phyloP scores from a whole-genome alignment of 2,888 invertebrate genomes.

The Ichneumoninae sp. region DNA sequence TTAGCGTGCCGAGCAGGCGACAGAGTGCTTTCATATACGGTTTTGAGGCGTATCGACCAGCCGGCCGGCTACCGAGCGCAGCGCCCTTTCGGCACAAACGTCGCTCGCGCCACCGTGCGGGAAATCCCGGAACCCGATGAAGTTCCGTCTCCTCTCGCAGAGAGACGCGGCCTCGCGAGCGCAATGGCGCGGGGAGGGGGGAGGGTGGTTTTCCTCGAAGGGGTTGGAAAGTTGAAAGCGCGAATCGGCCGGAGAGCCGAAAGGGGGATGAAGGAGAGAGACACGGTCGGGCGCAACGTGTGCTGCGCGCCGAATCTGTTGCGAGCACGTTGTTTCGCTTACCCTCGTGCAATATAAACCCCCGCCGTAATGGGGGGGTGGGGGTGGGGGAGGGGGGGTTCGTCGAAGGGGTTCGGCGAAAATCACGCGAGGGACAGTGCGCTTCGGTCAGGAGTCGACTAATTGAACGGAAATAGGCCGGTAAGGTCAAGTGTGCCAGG shows the following conservation, averaged over 20 bases:
- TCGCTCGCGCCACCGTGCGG: conserved; percentile 61
- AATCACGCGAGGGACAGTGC: conserved; percentile 14
- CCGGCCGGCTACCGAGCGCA: conserved; percentile 63
- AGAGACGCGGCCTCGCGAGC: conserved; percentile 29
- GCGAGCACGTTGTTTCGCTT: conserved; percentile 69
- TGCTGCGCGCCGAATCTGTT: conserved; percentile 58
- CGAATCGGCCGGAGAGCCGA: conserved; percentile 19
- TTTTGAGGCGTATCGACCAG: conserved; percentile 76
- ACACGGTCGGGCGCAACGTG: conserved; percentile 64
- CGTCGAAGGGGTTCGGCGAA: conserved; percentile 23
- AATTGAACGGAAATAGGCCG: conserved; percentile 57
- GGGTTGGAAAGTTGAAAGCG: conserved; percentile 17
- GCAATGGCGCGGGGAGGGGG: neutral
- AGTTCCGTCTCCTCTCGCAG: conserved; percentile 31
- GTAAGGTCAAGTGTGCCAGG: conserved; percentile 31
- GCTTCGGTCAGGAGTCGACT: conserved; percentile 28
- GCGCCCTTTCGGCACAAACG: conserved; percentile 66
- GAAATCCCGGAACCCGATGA: conserved; percentile 40
- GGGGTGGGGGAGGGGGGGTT: no score
- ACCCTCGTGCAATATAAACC: conserved; percentile 10
- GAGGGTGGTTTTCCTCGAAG: conserved; percentile 10
- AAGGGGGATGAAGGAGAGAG: conserved; percentile 26
- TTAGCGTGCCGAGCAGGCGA: conserved; percentile 79
- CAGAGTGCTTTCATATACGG: conserved; percentile 69
- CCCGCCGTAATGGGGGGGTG: neutral